These are phyloP conservation scores for Elysia crispata DNA, from an alignment of 2,888 invertebrate species.

Conservation along the genomic window DNA sequence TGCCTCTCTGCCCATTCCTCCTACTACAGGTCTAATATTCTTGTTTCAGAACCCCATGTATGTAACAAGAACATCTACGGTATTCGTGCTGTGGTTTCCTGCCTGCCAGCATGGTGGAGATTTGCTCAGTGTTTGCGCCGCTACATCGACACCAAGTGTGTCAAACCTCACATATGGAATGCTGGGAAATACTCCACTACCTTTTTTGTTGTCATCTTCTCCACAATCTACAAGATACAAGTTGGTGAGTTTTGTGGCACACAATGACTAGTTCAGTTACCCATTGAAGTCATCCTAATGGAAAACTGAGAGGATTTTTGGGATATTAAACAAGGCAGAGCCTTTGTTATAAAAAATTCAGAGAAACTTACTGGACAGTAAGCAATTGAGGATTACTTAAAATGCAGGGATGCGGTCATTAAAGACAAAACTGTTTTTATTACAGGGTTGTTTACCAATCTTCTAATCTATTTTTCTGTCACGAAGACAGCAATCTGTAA, in stretches of 20 bases:
- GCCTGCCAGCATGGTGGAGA: conserved; percentile 97
- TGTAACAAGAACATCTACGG: conserved; percentile 80
- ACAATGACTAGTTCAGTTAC: no score
- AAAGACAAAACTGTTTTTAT: neutral
- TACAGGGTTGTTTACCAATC: neutral
- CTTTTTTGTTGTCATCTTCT: conserved; percentile 93
- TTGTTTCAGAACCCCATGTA: conserved; percentile 44
- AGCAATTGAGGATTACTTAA: neutral
- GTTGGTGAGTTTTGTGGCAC: conserved; percentile 79
- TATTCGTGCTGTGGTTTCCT: conserved; percentile 90
- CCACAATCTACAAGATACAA: conserved; percentile 81
- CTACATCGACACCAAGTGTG: conserved; percentile 89
- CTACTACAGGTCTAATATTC: conserved; percentile 49
- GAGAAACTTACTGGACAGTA: no score
- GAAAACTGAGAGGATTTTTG: no score
- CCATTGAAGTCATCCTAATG: no score
- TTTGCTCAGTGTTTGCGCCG: conserved; percentile 97
- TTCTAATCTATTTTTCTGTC: no score
- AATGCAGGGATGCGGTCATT: neutral
- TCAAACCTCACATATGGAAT: conserved; percentile 93
- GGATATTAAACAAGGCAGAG: no score
- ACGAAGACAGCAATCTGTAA: no score
- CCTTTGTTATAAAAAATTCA: no score
- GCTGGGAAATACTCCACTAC: conserved; percentile 99
- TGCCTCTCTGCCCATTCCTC: neutral